These are phyloP conservation scores for Lycaon pictus DNA, from an alignment of 2,113 vertebrate genomes.

Conservation along the genomic window DNA sequence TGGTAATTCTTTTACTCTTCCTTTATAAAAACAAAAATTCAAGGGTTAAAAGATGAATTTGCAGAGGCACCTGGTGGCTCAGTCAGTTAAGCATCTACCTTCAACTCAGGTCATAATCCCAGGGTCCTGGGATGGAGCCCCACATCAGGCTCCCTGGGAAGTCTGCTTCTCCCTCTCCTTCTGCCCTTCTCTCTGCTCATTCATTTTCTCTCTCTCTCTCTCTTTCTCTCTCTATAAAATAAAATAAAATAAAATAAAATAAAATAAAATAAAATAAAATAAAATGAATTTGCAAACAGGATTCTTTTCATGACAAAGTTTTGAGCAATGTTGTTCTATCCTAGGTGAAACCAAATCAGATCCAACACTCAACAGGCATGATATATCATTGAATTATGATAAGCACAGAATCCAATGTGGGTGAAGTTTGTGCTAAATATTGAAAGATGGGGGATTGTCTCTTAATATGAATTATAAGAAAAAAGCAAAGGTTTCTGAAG, in stretches of 20 bases:
- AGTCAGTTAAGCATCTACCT: too few relatives aligned
- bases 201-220: too few relatives aligned
- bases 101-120: too few relatives aligned
- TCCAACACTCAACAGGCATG: fast-evolving
- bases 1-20: not conserved
- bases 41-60: not conserved
- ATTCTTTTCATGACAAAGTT: not conserved
- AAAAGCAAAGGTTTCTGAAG: not conserved
- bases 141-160: too few relatives aligned
- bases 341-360: not conserved
- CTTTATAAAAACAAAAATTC: not conserved
- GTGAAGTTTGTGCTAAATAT: not conserved
- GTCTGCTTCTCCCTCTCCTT: too few relatives aligned
- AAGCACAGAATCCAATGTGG: not conserved
- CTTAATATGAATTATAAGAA: not conserved
- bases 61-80: not conserved
- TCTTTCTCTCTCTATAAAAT: too few relatives aligned
- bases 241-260: not conserved
- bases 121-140: too few relatives aligned
- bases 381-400: not conserved
- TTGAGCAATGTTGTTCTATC: not conserved
- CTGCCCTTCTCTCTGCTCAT: too few relatives aligned
- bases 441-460: not conserved
- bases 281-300: constrained; percentile 3
- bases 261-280: too few relatives aligned